phyloP scores from a whole-genome alignment of 2,888 invertebrate genomes.

The Tipula helvola region DNA sequence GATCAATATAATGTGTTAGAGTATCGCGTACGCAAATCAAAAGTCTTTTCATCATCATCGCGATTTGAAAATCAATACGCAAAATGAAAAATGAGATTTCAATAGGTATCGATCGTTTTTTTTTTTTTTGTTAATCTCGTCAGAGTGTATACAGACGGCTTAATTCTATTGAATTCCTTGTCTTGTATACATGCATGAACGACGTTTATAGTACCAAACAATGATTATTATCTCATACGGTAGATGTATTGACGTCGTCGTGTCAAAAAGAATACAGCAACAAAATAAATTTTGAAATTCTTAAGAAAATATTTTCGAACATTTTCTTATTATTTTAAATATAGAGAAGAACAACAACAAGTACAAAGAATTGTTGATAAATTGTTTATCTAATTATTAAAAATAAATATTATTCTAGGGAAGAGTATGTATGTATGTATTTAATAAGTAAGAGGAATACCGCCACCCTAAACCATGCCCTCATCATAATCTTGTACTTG shows the following conservation, averaged over 20 bases:
- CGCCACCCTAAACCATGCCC: neutral
- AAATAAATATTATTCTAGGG: neutral
- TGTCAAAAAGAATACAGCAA: neutral
- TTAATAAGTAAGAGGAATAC: neutral
- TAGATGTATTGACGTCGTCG: neutral
- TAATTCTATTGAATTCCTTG: neutral
- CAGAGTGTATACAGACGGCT: neutral
- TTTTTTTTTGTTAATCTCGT: neutral
- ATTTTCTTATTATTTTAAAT: neutral
- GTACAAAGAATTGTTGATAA: neutral
- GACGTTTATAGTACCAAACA: neutral
- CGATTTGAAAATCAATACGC: neutral
- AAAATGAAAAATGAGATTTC: neutral
- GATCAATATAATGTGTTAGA: neutral
- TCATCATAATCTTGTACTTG: neutral
- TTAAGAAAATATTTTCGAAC: neutral
- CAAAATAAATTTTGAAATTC: neutral
- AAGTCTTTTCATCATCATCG: neutral
- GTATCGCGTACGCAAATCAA: neutral
- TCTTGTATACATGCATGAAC: neutral
- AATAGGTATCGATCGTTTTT: neutral
- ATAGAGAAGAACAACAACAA: neutral
- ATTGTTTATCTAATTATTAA: neutral
- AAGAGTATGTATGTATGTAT: no score
- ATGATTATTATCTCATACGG: neutral